Base-by-base conservation (phyloP, 2,113 vertebrate genomes). In the Cyanoramphus novaezelandiae region DNA sequence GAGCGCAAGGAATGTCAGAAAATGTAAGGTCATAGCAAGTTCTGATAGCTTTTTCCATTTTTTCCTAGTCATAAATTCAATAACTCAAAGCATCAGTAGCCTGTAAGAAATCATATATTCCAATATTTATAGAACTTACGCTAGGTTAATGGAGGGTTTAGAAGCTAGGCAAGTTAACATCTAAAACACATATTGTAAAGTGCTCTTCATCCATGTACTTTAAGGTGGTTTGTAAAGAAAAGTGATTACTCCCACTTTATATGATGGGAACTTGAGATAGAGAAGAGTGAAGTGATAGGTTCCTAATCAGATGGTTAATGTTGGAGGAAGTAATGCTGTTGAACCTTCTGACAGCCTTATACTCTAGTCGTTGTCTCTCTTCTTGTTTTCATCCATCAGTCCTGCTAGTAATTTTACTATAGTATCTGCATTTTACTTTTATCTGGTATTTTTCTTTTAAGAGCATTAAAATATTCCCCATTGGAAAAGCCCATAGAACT, bases 1-100 rank as follows among this genome's bases (percentile, higher is more conserved):
- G 98, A 99, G 55, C 98, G 99, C 70, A 99, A 99, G 88, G 98
- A 99, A 69, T 99, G 99, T 95, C 99, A 99, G 97, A 99, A 99
- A 98, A 99, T 99, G 99, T 99, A 97, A 98, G 98, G 76, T 91
- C 49, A 20, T 9, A 14, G 28, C 41, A 70, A 75, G 43, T 68
- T 92, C 27, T 62, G n/a, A 23, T 85, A 28, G 8, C n/a, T 76
- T 52, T 82, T 88, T 84, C 47, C 14, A 7, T 2, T 71, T 82
- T 89, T 76, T 80, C 6, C 2, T 1, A 46, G 43, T 75, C 19
- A 8, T 14, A 31, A 70, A 63, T 88, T 77, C 11, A 67, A 0
- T 77, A 67, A 43, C 50, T 71, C 10, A 41, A 46, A 77, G 16
- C 53, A 69, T 64, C 53, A 65, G 28, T 44, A 76, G 16, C 62